Conservation (phyloP, 2,113 vertebrate species). For the Meriones unguiculatus region DNA sequence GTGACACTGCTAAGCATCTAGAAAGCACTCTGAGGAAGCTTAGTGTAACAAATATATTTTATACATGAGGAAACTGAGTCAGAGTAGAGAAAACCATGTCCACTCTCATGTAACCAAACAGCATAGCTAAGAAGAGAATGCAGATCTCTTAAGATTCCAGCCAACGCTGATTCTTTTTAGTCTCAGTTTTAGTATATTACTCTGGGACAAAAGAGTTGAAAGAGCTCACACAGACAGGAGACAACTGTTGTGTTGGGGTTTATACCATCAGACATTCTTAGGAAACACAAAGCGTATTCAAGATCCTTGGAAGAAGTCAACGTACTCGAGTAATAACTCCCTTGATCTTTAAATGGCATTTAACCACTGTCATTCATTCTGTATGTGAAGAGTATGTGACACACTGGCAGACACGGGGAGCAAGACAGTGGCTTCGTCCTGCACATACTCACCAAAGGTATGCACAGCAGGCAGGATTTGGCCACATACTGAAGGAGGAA, state of each 20-base stretch:
- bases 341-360: background rate
- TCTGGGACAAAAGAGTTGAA: background rate
- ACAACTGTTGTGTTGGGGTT: background rate
- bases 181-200: background rate
- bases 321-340: background rate
- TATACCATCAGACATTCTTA: background rate
- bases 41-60: background rate
- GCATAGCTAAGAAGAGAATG: background rate
- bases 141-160: background rate
- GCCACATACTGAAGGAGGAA: background rate
- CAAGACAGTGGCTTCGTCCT: background rate
- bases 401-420: background rate
- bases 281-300: background rate
- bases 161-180: background rate
- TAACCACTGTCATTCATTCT: background rate
- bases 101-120: background rate
- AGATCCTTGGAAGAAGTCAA: background rate
- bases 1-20: background rate
- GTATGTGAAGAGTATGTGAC: background rate
- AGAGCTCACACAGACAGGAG: background rate
- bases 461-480: background rate
- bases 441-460: background rate
- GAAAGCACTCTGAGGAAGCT: background rate
- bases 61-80: background rate
- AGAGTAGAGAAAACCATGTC: background rate